phyloP scores from a whole-genome alignment of 23 tunicate species.

The Halocynthia aurantium region DNA sequence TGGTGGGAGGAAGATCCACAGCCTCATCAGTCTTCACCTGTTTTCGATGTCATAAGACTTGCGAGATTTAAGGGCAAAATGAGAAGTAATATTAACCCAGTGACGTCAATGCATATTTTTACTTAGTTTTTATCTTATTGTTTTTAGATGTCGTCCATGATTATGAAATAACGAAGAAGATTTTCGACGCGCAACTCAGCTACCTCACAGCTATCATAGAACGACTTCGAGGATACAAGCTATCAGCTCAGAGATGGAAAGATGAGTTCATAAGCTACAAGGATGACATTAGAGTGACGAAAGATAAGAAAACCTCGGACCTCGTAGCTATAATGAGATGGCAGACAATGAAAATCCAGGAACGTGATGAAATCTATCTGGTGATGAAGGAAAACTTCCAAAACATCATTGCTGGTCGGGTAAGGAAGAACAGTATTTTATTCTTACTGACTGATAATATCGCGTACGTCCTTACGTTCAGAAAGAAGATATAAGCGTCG shows the following conservation, averaged over 20 bases:
- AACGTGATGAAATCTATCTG: constrained; percentile 40
- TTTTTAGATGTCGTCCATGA: constrained; percentile 51
- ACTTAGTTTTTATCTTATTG: no score
- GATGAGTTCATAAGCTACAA: constrained; percentile 30
- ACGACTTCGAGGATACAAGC: constrained; percentile 40
- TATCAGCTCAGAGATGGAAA: constrained; percentile 65
- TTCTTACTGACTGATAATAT: no score
- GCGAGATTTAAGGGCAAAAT: constrained; percentile 47
- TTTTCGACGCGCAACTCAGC: constrained; percentile 19
- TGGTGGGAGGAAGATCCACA: constrained; percentile 86
- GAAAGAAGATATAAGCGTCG: background rate
- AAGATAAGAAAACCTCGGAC: constrained; percentile 3
- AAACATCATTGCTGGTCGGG: background rate
- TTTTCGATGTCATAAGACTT: constrained; percentile 65
- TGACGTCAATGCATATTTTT: no score
- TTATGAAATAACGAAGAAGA: constrained; percentile 51
- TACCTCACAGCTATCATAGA: constrained; percentile 46
- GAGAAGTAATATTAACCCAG: constrained; percentile 24
- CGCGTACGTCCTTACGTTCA: background rate
- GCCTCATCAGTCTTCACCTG: constrained; percentile 55
- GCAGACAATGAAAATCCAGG: constrained; percentile 44
- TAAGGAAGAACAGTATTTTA: no score
- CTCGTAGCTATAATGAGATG: constrained; percentile 50
- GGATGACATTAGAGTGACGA: constrained; percentile 2
- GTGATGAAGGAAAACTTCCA: constrained; percentile 28